Evolutionary conservation across 37 sponge, comb jelly and placozoan genomes (phyloP).

Genomic region (Tethya wilhelma): DNA sequence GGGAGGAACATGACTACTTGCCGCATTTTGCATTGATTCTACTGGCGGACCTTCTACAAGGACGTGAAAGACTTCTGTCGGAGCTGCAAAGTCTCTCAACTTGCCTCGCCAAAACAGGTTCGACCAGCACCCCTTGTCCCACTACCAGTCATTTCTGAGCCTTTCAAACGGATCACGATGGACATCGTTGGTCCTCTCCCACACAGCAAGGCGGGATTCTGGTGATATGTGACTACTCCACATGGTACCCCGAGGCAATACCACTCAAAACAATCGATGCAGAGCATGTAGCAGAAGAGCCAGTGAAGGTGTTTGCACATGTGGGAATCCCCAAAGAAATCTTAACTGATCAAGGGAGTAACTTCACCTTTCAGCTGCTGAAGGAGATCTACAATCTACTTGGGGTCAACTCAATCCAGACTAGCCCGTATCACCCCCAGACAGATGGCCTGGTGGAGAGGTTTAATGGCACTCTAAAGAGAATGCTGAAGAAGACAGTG

Average conservation of each 20-base stretch:
- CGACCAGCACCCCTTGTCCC: conserved; percentile 53
- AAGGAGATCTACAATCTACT: conserved; percentile 39
- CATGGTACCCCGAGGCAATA: conserved; percentile 64
- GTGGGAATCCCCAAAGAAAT: conserved; percentile 62
- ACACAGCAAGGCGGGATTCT: conserved; percentile 34
- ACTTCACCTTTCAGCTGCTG: conserved; percentile 49
- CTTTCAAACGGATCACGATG: conserved; percentile 71
- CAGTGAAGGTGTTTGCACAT: conserved; percentile 39
- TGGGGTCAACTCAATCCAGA: conserved; percentile 12
- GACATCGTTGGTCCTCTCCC: conserved; percentile 71
- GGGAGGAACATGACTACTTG: conserved; percentile 58
- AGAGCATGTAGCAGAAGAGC: conserved; percentile 48
- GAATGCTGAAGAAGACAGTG: conserved; percentile 41
- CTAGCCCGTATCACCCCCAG: conserved; percentile 53
- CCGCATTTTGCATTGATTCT: conserved; percentile 37
- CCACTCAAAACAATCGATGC: conserved; percentile 53
- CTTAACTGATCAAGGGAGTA: conserved; percentile 59
- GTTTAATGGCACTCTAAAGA: conserved; percentile 50
- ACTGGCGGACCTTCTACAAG: not conserved
- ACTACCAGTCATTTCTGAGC: conserved; percentile 48
- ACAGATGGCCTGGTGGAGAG: conserved; percentile 46
- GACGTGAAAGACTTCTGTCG: conserved; percentile 53
- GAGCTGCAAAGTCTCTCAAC: conserved; percentile 38
- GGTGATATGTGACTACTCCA: conserved; percentile 65
- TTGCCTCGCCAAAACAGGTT: not conserved